Conservation (phyloP, 2,113 vertebrate species). For the Triplophysa rosa region DNA sequence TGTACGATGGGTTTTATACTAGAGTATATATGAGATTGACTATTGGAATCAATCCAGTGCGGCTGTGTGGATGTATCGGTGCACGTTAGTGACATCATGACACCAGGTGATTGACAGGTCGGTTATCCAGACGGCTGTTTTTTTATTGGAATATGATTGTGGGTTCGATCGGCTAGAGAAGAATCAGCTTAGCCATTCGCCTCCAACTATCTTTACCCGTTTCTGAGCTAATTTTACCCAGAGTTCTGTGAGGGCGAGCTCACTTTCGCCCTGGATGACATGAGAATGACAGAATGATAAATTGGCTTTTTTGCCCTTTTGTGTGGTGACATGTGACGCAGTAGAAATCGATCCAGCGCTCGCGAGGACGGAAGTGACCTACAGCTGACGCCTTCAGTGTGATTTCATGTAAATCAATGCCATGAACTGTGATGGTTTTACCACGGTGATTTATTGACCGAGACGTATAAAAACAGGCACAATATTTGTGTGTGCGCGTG, state of each 20-base stretch:
- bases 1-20: constrained; percentile 1
- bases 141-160: constrained; percentile 13
- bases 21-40: neutral
- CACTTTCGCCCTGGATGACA: neutral
- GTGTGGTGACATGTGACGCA: constrained; percentile 17
- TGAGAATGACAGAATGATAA: constrained; percentile 9
- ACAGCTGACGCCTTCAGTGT: neutral
- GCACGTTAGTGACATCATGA: neutral
- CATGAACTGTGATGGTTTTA: constrained; percentile 6
- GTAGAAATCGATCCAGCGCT: constrained; percentile 10
- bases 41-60: neutral
- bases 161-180: neutral
- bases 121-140: neutral
- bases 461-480: neutral
- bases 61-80: constrained; percentile 4
- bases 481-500: constrained; percentile 16
- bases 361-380: neutral
- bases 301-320: constrained; percentile 28
- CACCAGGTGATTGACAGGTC: neutral
- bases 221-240: neutral
- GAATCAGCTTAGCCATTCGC: constrained; percentile 8
- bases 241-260: neutral
- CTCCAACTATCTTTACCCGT: neutral
- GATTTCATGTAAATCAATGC: constrained; percentile 15
- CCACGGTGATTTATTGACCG: neutral